These are phyloP conservation scores for Aleiodes alternator DNA, from an alignment of 2,888 invertebrate genomes.

Conservation along the genomic window DNA sequence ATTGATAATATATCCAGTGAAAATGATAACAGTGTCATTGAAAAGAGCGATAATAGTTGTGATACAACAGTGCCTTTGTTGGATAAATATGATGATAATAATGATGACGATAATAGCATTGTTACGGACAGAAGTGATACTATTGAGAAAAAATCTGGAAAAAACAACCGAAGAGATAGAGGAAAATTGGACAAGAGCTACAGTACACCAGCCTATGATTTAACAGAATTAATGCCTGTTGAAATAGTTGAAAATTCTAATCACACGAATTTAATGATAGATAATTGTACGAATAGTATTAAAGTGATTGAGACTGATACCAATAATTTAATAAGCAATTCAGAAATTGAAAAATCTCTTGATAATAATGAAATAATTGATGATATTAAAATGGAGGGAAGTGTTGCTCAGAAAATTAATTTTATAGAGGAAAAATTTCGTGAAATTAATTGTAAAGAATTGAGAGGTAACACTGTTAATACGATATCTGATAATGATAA, in stretches of 20 bases:
- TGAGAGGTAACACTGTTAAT: not conserved
- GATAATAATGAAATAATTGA: conserved; percentile 23
- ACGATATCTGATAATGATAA: not conserved
- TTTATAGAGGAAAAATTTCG: conserved; percentile 8
- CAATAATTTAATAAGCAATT: conserved; percentile 39
- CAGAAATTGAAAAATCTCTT: conserved; percentile 55
- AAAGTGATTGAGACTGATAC: conserved; percentile 61
- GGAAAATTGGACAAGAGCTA: conserved; percentile 87
- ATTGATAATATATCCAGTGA: conserved; percentile 21
- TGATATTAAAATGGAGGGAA: conserved; percentile 4
- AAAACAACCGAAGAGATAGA: conserved; percentile 67
- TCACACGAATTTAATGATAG: conserved; percentile 32
- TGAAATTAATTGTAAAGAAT: conserved; percentile 9
- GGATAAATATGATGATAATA: conserved; percentile 40
- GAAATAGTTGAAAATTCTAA: conserved; percentile 56
- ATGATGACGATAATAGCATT: conserved; percentile 29
- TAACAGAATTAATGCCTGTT: conserved; percentile 72
- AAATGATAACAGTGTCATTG: conserved; percentile 29
- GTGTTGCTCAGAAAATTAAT: conserved; percentile 1
- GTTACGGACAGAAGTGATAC: conserved; percentile 33
- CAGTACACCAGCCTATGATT: conserved; percentile 89
- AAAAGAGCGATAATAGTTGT: conserved; percentile 42
- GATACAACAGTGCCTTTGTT: conserved; percentile 57
- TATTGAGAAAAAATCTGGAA: conserved; percentile 33
- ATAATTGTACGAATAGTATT: conserved; percentile 59